These are phyloP conservation scores for Ophion ventricosus DNA, from an alignment of 2,888 invertebrate species.

Conservation along the genomic window DNA sequence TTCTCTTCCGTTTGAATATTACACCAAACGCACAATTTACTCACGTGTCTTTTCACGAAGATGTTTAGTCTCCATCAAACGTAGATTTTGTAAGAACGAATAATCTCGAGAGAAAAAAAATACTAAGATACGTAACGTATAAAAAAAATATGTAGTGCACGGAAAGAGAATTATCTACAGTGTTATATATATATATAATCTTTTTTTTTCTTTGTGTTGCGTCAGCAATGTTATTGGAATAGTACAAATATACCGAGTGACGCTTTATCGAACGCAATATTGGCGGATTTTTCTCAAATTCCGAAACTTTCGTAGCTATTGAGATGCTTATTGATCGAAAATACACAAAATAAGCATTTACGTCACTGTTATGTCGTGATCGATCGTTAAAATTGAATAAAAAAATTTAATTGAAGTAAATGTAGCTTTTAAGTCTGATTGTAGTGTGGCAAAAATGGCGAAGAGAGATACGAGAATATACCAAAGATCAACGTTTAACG, in stretches of 20 bases:
- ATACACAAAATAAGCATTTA: neutral
- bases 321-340: neutral
- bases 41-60: conserved; percentile 23
- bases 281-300: conserved; percentile 29
- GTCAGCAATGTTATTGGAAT: neutral
- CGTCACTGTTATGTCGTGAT: conserved; percentile 1
- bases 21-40: conserved; percentile 53
- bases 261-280: neutral
- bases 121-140: neutral
- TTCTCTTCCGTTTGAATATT: neutral
- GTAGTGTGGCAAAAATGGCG: conserved; percentile 20
- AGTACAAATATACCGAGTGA: neutral
- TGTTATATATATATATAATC: no score
- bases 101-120: conserved; percentile 12
- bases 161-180: neutral
- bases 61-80: conserved; percentile 15
- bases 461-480: conserved; percentile 26
- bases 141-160: neutral
- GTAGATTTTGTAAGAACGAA: conserved; percentile 56
- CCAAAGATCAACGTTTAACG: conserved; percentile 42
- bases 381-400: neutral
- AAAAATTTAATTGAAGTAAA: conserved; percentile 16
- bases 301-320: neutral
- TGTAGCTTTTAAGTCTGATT: conserved; percentile 47
- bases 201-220: neutral